Evolutionary conservation across 2,113 vertebrate species (phyloP).

Genomic region (Oostethus manadensis): DNA sequence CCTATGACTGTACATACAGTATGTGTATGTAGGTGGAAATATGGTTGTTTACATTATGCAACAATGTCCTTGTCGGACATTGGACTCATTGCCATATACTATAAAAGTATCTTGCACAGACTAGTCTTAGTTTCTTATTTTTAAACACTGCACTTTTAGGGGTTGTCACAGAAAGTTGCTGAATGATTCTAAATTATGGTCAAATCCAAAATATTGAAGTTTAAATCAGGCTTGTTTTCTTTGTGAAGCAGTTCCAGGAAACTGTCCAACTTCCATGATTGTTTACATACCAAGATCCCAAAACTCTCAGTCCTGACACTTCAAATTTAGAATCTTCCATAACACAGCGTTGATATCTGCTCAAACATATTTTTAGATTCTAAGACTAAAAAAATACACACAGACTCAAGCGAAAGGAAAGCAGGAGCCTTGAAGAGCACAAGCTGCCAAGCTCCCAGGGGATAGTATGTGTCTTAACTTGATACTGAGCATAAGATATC

Average conservation of each 20-base stretch:
- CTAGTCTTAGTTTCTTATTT: no score
- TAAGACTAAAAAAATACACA: constrained; percentile 58
- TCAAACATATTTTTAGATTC: constrained; percentile 62
- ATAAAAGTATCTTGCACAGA: no score
- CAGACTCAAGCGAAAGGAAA: constrained; percentile 49
- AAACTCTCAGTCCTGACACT: constrained; percentile 64
- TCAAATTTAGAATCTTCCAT: constrained; percentile 53
- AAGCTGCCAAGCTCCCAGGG: constrained; percentile 37
- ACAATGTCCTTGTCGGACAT: no score
- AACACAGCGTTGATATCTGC: constrained; percentile 58
- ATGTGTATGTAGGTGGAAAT: no score
- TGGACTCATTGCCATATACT: no score
- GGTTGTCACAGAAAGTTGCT: constrained; percentile 12
- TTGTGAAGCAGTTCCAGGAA: constrained; percentile 54
- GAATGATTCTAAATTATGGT: constrained; percentile 19
- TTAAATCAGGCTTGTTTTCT: constrained; percentile 22
- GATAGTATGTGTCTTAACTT: constrained; percentile 49
- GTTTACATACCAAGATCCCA: constrained; percentile 55
- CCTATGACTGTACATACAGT: no score
- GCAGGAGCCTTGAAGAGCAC: constrained; percentile 49
- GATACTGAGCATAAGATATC: constrained; percentile 57
- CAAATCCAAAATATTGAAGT: constrained; percentile 26
- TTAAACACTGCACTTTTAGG: constrained; percentile 1
- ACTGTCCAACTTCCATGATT: constrained; percentile 39
- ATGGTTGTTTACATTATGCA: no score